A percentile compares a stretch with the other conserved stretches of the same genome.
phyloP scores from a whole-genome alignment of 1,140 invertebrate genomes.

The Heliconius melpomene region DNA sequence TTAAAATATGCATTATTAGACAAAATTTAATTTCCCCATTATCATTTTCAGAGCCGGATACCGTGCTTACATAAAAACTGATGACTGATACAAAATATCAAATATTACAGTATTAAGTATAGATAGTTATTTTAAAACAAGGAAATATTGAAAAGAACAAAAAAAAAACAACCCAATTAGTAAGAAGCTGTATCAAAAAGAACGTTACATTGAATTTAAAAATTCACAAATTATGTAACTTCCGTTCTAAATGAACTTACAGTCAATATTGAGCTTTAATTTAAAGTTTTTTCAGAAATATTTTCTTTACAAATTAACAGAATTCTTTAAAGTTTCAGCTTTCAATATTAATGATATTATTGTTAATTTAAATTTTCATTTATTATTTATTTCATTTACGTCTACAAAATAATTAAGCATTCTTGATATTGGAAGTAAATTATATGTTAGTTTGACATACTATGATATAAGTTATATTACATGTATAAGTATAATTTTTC shows the following conservation, averaged over 20 bases:
- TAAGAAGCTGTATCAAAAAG: neutral
- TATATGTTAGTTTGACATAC: no score
- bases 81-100: no score
- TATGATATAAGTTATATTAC: no score
- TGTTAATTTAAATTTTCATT: no score
- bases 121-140: neutral
- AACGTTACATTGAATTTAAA: neutral
- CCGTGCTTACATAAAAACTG: no score
- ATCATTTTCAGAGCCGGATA: no score
- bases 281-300: neutral
- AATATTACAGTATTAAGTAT: no score
- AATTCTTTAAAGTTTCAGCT: neutral
- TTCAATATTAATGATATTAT: neutral
- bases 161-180: neutral
- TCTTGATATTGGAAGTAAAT: no score
- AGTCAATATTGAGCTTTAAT: neutral
- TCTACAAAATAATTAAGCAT: no score
- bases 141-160: neutral
- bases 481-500: no score
- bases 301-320: neutral
- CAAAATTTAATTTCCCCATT: no score
- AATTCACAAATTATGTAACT: neutral
- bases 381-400: no score
- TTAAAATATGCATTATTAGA: neutral
- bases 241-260: neutral